Evolutionary conservation across 2,113 vertebrate genomes (phyloP).

Genomic region (Leptocoma aspasia): DNA sequence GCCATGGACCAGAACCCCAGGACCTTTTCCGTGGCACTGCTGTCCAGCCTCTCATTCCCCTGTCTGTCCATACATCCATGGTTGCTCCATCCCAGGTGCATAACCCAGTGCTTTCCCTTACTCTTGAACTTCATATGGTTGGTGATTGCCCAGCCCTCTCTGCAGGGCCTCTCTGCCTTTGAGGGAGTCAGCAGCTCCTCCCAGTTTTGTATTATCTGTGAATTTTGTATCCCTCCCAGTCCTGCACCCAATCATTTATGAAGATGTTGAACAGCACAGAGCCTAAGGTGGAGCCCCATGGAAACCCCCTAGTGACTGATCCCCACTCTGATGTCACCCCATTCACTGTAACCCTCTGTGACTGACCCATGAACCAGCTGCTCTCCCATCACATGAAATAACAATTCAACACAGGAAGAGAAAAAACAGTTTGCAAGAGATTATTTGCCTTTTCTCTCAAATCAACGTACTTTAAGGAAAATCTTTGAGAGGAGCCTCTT

Average conservation of each 20-base stretch:
- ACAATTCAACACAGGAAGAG: rapidly evolving
- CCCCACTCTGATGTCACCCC: neutral
- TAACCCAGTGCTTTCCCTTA: rapidly evolving
- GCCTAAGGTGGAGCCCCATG: neutral
- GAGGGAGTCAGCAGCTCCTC: neutral
- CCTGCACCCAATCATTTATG: no score
- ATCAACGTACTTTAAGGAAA: neutral
- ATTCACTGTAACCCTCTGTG: neutral
- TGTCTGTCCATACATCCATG: neutral
- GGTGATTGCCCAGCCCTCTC: neutral
- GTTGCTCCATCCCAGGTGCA: rapidly evolving
- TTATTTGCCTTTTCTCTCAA: neutral
- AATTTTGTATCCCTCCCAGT: neutral
- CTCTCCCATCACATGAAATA: neutral
- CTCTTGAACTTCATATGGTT: rapidly evolving
- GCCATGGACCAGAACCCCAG: neutral
- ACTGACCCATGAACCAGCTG: neutral
- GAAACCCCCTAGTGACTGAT: neutral
- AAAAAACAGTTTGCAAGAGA: neutral
- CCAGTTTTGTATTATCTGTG: neutral
- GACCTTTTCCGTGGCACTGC: neutral
- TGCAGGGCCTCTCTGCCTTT: neutral
- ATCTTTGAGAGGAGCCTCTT: neutral
- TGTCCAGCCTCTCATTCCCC: neutral
- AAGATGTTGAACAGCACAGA: neutral